These are phyloP conservation scores for Nothoprocta perdicaria DNA, from an alignment of 2,113 vertebrate species.

Conservation along the genomic window DNA sequence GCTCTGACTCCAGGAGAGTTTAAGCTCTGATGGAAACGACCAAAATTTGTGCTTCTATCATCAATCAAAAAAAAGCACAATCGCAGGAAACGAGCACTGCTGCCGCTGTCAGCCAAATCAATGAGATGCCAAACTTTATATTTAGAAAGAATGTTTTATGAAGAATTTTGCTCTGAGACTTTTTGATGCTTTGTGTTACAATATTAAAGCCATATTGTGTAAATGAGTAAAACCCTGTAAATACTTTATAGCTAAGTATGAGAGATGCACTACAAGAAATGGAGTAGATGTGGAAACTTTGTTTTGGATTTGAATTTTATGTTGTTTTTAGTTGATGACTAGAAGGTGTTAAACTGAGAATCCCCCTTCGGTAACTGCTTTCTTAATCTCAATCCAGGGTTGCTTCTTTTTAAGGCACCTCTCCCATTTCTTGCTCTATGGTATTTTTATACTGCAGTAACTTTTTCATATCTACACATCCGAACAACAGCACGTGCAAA, in stretches of 20 bases:
- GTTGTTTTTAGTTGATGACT: constrained; percentile 14
- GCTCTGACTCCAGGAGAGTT: neutral
- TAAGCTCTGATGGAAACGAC: constrained; percentile 15
- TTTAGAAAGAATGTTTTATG: constrained; percentile 47
- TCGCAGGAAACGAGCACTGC: neutral
- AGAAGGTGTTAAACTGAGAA: constrained; percentile 3
- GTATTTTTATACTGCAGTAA: constrained; percentile 39
- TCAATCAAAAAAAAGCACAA: neutral
- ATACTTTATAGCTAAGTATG: constrained; percentile 25
- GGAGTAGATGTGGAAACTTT: constrained; percentile 11
- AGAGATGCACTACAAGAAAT: constrained; percentile 45
- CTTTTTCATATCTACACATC: neutral
- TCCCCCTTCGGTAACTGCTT: neutral
- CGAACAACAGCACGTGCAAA: neutral
- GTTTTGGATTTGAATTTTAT: constrained; percentile 11
- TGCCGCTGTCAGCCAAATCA: constrained; percentile 16
- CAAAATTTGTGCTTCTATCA: constrained; percentile 30
- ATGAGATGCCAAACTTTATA: constrained; percentile 48
- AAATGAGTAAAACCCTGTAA: constrained; percentile 64
- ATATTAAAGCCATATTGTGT: constrained; percentile 71
- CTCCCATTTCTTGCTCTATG: constrained; percentile 29
- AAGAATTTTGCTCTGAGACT: constrained; percentile 22
- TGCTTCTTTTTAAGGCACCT: neutral
- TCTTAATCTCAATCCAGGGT: neutral
- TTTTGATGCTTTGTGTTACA: constrained; percentile 54